Base-by-base conservation (phyloP, 1,140 invertebrate genomes). In the Zaprionus gabonicus region DNA sequence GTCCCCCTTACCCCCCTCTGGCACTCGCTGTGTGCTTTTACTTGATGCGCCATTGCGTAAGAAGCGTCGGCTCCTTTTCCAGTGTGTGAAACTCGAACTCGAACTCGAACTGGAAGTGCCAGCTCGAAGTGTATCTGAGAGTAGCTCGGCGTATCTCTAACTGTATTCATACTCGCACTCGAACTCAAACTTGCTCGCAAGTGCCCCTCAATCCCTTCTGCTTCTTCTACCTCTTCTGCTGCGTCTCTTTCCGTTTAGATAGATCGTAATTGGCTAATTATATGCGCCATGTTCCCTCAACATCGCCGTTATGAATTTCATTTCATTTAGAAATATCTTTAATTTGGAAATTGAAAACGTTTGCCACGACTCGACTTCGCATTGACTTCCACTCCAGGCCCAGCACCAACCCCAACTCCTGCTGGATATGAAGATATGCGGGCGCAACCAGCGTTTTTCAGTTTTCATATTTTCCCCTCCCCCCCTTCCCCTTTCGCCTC, bases 331-430 rank as follows among this genome's bases (percentile, higher is more conserved):
- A 36, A 78, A 85, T 90, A 88, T 88, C 85, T 88, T 80, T 76
- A 84, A 88, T 90, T 88, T 88, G 71, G 60, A 84, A 88, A 90
- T 85, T 88, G 83, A 87, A 87, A 86, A 81, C 72, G 73, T 74
- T 72, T 78, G 68, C 46, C 15, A 46, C 41, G 58, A 78, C 70
- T 78, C 70, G 60, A 71, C 58, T 25, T n/a, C 23, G n/a, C 31
- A 34, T 6, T 17, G 4, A 38, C n/a, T 41, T 23, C 23, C 9
- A 17, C 9, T 17, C 44, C 57, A 15, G 10, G 7, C 38, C 15
- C 25, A 25, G 25, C 25, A 12, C 25, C 67, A 34, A 25, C 31
- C 60, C 44, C 46, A 13, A 70, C 58, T 53, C n/a, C 13, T 5
- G 34, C 46, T 56, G 36, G 28, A 34, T 41, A 25, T 23, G 23